These are phyloP conservation scores for Pteronura brasiliensis DNA, from an alignment of 2,113 vertebrate species.

Conservation along the genomic window DNA sequence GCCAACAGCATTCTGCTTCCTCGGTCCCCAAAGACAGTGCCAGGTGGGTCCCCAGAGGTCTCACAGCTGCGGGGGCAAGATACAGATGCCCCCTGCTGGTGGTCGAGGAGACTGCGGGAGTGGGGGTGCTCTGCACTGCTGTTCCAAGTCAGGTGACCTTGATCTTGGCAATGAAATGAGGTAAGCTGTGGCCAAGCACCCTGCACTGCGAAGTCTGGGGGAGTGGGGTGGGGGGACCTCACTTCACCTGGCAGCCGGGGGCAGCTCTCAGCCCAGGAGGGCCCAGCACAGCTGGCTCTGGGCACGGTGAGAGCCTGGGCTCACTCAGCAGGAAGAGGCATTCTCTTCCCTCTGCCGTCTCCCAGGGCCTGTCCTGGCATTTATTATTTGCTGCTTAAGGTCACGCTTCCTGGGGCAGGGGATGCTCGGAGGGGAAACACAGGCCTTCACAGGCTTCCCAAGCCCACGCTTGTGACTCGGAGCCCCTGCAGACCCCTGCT, in stretches of 20 bases:
- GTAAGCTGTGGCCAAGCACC: neutral
- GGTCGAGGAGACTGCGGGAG: accelerated
- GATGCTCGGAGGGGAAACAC: neutral
- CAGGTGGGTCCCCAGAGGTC: neutral
- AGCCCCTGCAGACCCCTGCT: neutral
- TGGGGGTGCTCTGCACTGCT: neutral
- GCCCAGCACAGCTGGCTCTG: neutral
- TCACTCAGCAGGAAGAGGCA: neutral
- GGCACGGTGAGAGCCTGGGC: neutral
- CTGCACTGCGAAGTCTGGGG: no score
- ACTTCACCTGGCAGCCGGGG: neutral
- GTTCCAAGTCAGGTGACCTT: neutral
- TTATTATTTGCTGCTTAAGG: neutral
- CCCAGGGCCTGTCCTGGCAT: neutral
- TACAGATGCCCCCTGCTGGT: accelerated
- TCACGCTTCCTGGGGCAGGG: neutral
- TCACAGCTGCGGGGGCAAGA: neutral
- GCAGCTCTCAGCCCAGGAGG: neutral
- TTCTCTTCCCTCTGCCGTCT: neutral
- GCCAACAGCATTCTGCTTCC: neutral
- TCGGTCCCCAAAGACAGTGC: neutral
- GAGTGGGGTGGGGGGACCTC: neutral
- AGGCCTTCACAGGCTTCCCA: neutral
- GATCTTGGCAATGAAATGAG: neutral
- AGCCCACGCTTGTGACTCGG: neutral